phyloP scores from a whole-genome alignment of 2,797 vertebrate species.

The Tolypeutes matacus region DNA sequence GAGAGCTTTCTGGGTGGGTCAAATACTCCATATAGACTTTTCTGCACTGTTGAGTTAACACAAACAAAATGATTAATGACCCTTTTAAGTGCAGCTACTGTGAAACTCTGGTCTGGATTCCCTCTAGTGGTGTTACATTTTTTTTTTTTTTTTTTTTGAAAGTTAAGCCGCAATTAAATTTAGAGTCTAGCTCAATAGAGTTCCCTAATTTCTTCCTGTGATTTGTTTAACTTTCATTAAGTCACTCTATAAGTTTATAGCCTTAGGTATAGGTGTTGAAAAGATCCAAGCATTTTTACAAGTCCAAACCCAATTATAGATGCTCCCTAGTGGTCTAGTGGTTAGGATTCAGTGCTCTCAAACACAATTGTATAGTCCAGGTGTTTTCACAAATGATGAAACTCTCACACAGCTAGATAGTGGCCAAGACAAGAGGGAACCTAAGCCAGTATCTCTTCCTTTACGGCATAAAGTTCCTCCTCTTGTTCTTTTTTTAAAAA shows the following conservation, averaged over 20 bases:
- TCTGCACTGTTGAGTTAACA: constrained; percentile 51
- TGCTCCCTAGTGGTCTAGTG: no score
- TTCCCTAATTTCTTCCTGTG: not conserved
- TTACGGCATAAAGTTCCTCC: not conserved
- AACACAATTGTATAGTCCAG: not conserved
- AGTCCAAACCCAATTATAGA: not conserved
- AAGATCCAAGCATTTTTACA: not conserved
- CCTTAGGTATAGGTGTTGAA: not conserved
- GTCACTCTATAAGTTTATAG: not conserved
- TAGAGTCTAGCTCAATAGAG: not conserved
- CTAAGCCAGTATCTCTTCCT: not conserved
- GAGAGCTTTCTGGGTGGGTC: constrained; percentile 9
- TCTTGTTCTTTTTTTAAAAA: not conserved
- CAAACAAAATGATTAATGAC: constrained; percentile 64
- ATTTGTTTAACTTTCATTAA: not conserved
- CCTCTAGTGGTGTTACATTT: not conserved
- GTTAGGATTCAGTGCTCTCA: no score
- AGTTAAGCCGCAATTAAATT: constrained; percentile 9
- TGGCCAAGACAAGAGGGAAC: not conserved
- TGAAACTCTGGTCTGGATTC: constrained; percentile 17
- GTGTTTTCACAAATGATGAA: not conserved
- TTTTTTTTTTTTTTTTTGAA: no score
- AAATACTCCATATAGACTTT: not conserved
- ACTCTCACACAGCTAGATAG: not conserved
- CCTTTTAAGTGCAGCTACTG: constrained; percentile 46